Conservation (phyloP, 2,797 vertebrate genomes). For the Botia almorhae region DNA sequence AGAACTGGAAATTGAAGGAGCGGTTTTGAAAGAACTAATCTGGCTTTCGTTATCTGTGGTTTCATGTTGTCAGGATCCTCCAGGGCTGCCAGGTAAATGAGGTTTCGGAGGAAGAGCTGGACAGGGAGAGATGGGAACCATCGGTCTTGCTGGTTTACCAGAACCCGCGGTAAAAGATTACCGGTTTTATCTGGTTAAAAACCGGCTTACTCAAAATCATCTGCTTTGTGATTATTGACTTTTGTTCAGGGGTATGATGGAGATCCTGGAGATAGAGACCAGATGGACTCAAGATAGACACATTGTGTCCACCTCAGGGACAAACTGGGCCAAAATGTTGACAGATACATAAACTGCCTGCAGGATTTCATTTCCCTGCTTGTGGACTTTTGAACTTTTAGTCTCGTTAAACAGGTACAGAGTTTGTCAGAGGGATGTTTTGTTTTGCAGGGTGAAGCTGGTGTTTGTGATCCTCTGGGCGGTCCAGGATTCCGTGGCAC, state of each 20-base stretch:
- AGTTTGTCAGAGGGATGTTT: not conserved
- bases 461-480: constrained; percentile 71
- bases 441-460: constrained; percentile 70
- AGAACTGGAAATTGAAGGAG: not conserved
- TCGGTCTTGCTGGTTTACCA: constrained; percentile 68
- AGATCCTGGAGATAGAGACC: constrained; percentile 74
- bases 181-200: not conserved
- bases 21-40: not conserved
- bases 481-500: constrained; percentile 54
- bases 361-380: not conserved
- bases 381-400: not conserved
- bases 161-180: constrained; percentile 70
- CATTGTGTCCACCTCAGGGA: constrained; percentile 55
- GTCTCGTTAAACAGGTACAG: not conserved
- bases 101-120: constrained; percentile 74
- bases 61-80: constrained; percentile 68
- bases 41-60: not conserved
- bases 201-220: no score
- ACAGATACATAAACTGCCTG: constrained; percentile 59
- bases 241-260: constrained; percentile 76
- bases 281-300: constrained; percentile 71
- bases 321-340: constrained; percentile 70
- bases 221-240: not conserved
- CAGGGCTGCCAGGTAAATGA: constrained; percentile 69
- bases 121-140: constrained; percentile 67